Evolutionary conservation across 2,113 vertebrate genomes (phyloP).

Genomic region (Tragelaphus imberbis): DNA sequence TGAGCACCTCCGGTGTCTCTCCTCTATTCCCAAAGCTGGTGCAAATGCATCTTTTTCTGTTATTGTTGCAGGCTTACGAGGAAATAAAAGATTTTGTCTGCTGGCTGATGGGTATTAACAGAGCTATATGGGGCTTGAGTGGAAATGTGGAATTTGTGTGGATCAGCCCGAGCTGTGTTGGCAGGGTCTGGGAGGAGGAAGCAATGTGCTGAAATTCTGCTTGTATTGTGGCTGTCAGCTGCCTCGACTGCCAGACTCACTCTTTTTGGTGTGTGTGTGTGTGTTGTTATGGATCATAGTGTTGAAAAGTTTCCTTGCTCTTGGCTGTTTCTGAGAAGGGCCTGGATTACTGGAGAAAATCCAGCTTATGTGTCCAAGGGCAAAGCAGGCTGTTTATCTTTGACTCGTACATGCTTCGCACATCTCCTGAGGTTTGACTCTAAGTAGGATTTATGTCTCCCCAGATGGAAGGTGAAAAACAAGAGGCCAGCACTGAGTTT

Average conservation of each 20-base stretch:
- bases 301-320: neutral
- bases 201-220: neutral
- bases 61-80: neutral
- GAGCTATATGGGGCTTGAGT: neutral
- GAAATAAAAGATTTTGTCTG: neutral
- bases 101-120: neutral
- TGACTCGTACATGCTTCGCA: neutral
- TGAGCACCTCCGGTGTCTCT: fast-evolving
- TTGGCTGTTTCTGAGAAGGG: neutral
- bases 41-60: neutral
- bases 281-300: neutral
- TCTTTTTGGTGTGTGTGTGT: neutral
- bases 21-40: neutral
- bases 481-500: neutral
- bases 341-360: slow-evolving; percentile 27
- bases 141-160: neutral
- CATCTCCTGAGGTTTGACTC: slow-evolving; percentile 1
- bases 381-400: slow-evolving; percentile 1
- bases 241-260: neutral
- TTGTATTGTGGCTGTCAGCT: neutral
- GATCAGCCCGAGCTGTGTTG: neutral
- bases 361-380: neutral
- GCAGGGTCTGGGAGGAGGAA: neutral
- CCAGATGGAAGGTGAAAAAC: neutral
- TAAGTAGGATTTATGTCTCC: slow-evolving; percentile 62